Conservation (phyloP, 1,140 invertebrate species). For the Myzus persicae region DNA sequence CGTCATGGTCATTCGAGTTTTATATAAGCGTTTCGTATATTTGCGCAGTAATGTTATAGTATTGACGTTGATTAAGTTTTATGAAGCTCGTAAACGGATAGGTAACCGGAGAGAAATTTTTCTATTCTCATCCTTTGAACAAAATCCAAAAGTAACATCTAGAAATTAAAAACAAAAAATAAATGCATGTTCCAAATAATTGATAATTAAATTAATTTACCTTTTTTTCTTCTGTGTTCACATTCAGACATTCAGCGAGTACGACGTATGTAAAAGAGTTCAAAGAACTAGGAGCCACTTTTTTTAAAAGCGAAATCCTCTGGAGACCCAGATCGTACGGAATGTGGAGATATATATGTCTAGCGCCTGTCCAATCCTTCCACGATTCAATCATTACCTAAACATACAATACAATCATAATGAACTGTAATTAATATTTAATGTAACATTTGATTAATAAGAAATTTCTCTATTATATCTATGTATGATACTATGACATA, state of each 20-base stretch:
- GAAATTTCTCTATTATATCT: too few species aligned
- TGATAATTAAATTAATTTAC: constrained; percentile 51
- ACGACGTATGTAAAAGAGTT: constrained; percentile 66
- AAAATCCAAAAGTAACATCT: constrained; percentile 55
- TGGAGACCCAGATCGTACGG: constrained; percentile 65
- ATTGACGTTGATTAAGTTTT: constrained; percentile 24
- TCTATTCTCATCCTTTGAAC: constrained; percentile 56
- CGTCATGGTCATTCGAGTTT: background rate
- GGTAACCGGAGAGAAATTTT: constrained; percentile 64
- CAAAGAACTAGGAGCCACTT: constrained; percentile 64
- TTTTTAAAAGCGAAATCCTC: constrained; percentile 65
- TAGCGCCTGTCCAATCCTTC: constrained; percentile 68
- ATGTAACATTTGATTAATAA: background rate
- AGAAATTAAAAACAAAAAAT: background rate
- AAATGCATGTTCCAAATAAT: background rate
- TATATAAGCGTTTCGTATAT: background rate
- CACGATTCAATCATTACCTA: constrained; percentile 66
- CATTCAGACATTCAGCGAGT: constrained; percentile 65
- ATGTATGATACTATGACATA: too few species aligned
- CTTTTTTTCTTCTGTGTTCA: constrained; percentile 63
- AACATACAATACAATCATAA: background rate
- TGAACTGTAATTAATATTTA: background rate
- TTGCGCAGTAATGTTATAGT: background rate
- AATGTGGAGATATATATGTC: constrained; percentile 66
- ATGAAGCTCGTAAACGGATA: constrained; percentile 47